phyloP scores from a whole-genome alignment of 2,888 invertebrate species.

The Proisotoma minuta region DNA sequence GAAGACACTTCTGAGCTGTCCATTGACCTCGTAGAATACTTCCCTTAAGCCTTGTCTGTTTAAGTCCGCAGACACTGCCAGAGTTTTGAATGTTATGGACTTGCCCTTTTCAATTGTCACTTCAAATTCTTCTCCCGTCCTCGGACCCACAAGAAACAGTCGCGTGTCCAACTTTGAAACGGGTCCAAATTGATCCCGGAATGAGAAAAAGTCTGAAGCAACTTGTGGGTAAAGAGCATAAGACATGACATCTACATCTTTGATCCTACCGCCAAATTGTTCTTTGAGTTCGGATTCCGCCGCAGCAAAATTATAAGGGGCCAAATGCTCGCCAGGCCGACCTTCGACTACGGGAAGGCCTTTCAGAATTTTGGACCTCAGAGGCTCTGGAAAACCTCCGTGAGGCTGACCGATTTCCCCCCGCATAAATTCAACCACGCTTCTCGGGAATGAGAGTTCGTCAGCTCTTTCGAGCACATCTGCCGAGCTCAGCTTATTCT shows the following conservation, averaged over 20 bases:
- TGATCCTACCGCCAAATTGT: constrained; percentile 61
- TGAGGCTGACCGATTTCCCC: constrained; percentile 92
- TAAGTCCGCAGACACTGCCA: constrained; percentile 89
- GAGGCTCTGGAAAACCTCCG: constrained; percentile 95
- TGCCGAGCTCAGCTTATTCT: constrained; percentile 81
- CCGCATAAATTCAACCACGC: constrained; percentile 94
- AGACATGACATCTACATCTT: constrained; percentile 89
- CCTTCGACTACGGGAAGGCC: constrained; percentile 85
- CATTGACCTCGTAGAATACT: constrained; percentile 98
- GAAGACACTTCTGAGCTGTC: constrained; percentile 89
- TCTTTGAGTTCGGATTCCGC: constrained; percentile 71
- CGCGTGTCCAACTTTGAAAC: constrained; percentile 93
- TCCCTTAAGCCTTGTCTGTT: constrained; percentile 87
- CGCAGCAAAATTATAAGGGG: constrained; percentile 77
- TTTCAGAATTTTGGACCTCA: constrained; percentile 77
- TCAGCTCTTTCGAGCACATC: constrained; percentile 83
- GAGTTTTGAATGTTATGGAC: constrained; percentile 84
- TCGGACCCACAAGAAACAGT: constrained; percentile 90
- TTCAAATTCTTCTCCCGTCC: constrained; percentile 65
- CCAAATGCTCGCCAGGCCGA: constrained; percentile 78
- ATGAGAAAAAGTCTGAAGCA: constrained; percentile 80
- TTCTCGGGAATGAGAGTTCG: constrained; percentile 94
- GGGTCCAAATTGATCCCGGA: constrained; percentile 84
- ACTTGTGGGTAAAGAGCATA: constrained; percentile 53
- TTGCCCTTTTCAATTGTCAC: constrained; percentile 94